A percentile compares a stretch with the other conserved stretches of the same genome.
These are phyloP conservation scores for Drosophila maculinotata DNA, from an alignment of 2,888 invertebrate genomes.

Conservation along the genomic window DNA sequence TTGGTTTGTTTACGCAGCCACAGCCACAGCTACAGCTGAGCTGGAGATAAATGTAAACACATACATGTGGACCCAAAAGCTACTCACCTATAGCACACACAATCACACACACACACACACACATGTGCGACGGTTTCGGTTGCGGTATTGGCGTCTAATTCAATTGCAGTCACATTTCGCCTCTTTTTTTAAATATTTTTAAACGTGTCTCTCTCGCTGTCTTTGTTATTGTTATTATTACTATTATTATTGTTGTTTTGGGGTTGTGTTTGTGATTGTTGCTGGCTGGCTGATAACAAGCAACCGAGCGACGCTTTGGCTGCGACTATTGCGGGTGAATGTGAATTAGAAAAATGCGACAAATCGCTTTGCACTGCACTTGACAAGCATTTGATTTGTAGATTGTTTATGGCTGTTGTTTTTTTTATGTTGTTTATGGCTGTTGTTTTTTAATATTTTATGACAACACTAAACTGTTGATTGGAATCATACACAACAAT, in stretches of 20 bases:
- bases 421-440: constrained; percentile 18
- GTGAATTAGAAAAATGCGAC: constrained; percentile 45
- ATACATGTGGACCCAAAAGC: constrained; percentile 22
- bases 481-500: constrained; percentile 34
- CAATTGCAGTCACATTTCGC: constrained; percentile 63
- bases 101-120: constrained; percentile 14
- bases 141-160: constrained; percentile 30
- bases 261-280: constrained; percentile 34
- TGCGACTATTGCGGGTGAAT: constrained; percentile 35
- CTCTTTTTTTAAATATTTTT: constrained; percentile 15
- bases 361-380: constrained; percentile 61
- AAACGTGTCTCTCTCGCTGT: constrained; percentile 4
- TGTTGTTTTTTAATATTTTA: constrained; percentile 28
- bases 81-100: constrained; percentile 61
- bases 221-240: constrained; percentile 26
- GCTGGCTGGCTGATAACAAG: constrained; percentile 66
- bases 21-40: constrained; percentile 47
- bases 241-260: constrained; percentile 15
- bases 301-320: constrained; percentile 24
- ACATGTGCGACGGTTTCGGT: constrained; percentile 1
- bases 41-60: constrained; percentile 47
- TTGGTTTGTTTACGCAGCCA: constrained; percentile 63
- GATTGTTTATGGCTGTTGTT: constrained; percentile 16
- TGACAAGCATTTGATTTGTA: constrained; percentile 49
- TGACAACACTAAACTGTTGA: constrained; percentile 40